A percentile compares a stretch with the other conserved stretches of the same genome.
phyloP scores from a whole-genome alignment of 2,797 vertebrate genomes.

The Delichon dasypus region DNA sequence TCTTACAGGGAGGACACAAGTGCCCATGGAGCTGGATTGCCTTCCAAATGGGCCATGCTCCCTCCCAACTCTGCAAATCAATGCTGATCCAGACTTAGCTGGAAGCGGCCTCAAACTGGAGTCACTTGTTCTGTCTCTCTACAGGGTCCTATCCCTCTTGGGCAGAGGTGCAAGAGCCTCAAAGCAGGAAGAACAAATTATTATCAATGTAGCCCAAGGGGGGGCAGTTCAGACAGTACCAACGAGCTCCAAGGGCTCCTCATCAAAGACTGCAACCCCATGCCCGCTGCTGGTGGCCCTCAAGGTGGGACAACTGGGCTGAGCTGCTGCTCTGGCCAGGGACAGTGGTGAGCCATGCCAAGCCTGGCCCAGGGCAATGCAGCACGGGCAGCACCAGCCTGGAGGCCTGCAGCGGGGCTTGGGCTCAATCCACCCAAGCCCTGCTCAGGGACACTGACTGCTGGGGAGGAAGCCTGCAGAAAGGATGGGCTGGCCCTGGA shows the following conservation, averaged over 20 bases:
- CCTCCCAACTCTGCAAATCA: neutral
- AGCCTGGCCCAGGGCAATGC: neutral
- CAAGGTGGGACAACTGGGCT: constrained; percentile 79
- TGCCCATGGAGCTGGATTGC: neutral
- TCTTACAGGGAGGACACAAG: neutral
- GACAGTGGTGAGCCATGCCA: rapidly evolving
- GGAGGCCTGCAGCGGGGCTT: neutral
- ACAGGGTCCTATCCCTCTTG: neutral
- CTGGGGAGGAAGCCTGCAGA: neutral
- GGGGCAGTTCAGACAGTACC: neutral
- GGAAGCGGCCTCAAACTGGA: neutral
- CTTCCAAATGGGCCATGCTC: neutral
- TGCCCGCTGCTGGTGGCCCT: constrained; percentile 74
- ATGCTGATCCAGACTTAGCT: neutral
- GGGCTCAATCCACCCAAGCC: neutral
- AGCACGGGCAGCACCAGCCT: neutral
- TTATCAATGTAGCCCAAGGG: neutral
- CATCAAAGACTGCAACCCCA: constrained; percentile 81
- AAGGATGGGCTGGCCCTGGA: neutral
- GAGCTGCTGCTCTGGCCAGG: neutral
- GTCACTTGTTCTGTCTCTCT: neutral
- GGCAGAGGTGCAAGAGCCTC: neutral
- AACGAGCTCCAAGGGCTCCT: constrained; percentile 78
- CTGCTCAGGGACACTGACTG: neutral
- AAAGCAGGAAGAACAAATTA: neutral